Conservation (phyloP, 1,140 invertebrate genomes). For the Procambarus virginalis region DNA sequence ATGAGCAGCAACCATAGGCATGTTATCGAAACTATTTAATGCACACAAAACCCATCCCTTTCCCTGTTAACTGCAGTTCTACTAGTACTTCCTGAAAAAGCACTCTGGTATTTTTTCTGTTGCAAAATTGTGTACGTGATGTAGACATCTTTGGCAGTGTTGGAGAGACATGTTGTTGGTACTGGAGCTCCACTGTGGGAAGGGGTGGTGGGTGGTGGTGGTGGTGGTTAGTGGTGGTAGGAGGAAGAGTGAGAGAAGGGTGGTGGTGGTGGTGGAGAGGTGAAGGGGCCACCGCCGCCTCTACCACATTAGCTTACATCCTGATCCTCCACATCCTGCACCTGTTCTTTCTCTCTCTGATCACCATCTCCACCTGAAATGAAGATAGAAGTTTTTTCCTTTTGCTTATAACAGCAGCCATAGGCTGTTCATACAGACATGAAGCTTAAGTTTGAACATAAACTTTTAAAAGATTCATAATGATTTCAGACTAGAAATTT, state of each 20-base stretch:
- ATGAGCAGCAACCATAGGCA: constrained; percentile 22
- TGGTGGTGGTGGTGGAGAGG: constrained; percentile 31
- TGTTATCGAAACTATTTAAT: constrained; percentile 18
- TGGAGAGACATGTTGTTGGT: constrained; percentile 22
- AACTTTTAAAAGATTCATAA: no score
- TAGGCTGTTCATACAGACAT: no score
- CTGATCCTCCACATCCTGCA: constrained; percentile 63
- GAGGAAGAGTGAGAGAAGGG: not conserved
- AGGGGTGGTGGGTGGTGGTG: constrained; percentile 58
- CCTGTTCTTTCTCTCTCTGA: constrained; percentile 57
- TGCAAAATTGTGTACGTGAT: constrained; percentile 12
- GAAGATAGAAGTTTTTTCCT: not conserved
- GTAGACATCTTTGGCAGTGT: constrained; percentile 44
- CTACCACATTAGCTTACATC: constrained; percentile 65
- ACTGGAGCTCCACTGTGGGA: constrained; percentile 52
- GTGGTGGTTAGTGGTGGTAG: constrained; percentile 39
- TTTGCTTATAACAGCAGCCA: no score
- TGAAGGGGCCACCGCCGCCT: constrained; percentile 45
- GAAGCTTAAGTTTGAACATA: no score
- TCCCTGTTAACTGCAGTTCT: constrained; percentile 4
- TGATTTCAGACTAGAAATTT: not conserved
- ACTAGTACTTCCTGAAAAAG: not conserved
- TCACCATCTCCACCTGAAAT: constrained; percentile 52
- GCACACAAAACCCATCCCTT: constrained; percentile 23
- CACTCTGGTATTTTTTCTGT: constrained; percentile 1